Base-by-base conservation (phyloP, 2,113 vertebrate genomes). In the Cyprinodon tularosa region DNA sequence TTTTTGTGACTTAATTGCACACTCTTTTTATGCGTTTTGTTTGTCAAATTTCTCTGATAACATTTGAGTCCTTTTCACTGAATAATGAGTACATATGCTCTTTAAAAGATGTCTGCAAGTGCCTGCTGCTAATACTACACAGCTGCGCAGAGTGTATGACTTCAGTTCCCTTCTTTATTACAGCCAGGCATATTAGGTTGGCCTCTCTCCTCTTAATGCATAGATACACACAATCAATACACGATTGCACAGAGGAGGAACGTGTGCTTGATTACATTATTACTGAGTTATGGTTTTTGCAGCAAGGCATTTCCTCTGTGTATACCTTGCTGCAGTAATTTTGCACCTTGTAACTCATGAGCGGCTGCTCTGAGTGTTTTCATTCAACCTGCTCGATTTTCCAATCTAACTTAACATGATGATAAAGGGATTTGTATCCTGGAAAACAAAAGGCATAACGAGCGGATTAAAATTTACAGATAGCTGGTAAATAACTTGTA, bases 171-270 rank as follows among this genome's bases (percentile, higher is more conserved):
- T n/a, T 15, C 40, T 22, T 40, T 22, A n/a, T 66, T 42, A 37
- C 22, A 64, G 15, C 8, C 15, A 37, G 15, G 62, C 15, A 57
- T 57, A 57, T n/a, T 40, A 17, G 12, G 20, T 64, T 40, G 38
- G 29, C 1, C 62, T 8, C 7, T 64, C 3, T 38, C 17, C 14
- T 40, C 38, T 15, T 66, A 66, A 66, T 12, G 40, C 40, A 66
- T n/a, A 44, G 20, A 45, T 42, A 65, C 63, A 44, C 40, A n/a
- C 42, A 66, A 66, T 66, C 64, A 66, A 45, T 44, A 42, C 62
- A 66, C 22, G 17, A 20, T 64, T n/a, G n/a, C 12, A 42, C 64
- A 44, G 11, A 44, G 64, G 20, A 66, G 5, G 40, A 66, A 45
- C 20, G 17, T n/a, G 5, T n/a, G 50, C n/a, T 57, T 20, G 17